Base-by-base conservation (phyloP, 1,140 invertebrate species). In the Phthorimaea operculella region DNA sequence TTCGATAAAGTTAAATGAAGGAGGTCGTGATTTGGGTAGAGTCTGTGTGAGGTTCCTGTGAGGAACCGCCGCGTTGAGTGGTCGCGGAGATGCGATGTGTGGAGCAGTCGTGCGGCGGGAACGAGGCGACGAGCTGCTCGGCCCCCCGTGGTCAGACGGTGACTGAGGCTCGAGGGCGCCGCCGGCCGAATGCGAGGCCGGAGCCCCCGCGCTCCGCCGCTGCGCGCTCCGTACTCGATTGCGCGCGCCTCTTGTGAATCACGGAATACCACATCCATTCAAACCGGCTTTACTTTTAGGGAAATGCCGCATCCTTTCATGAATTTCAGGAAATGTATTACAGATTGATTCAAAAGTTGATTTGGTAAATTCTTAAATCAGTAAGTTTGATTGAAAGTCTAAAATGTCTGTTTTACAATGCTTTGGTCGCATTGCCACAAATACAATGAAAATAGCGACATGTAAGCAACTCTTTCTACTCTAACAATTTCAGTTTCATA, bases 141-240 rank as follows among this genome's bases (percentile, higher is more conserved):
- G 60, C 52, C 60, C 66, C 63, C 63, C 66, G 66, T 66, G 60
- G 69, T 69, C 66, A 67, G 54, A 59, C 71, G 63, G 58, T 61
- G 72, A 81, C 81, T 84, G 77, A 77, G 62, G 64, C 61, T 69
- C 67, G 70, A 72, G 73, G 74, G 72, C 72, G 79, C 72, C 76
- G 76, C 70, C 68, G 60, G 64, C 62, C 71, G 76, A 76, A 69
- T 79, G 70, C 56, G 62, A 63, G 57, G 68, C 66, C 65, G 64
- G 65, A 65, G 60, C 64, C 67, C 73, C 71, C 65, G 55, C 60
- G 59, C 70, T 33, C 52, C 47, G 51, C 50, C 33, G 58, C 64
- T 63, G 60, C 64, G 60, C 64, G 57, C 64, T 64, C 60, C 64
- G 63, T 64, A 64, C 63, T 67, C 60, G 33, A 39, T 49, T 83